Conservation (phyloP, 2,113 vertebrate species). For the Taxidea taxus region DNA sequence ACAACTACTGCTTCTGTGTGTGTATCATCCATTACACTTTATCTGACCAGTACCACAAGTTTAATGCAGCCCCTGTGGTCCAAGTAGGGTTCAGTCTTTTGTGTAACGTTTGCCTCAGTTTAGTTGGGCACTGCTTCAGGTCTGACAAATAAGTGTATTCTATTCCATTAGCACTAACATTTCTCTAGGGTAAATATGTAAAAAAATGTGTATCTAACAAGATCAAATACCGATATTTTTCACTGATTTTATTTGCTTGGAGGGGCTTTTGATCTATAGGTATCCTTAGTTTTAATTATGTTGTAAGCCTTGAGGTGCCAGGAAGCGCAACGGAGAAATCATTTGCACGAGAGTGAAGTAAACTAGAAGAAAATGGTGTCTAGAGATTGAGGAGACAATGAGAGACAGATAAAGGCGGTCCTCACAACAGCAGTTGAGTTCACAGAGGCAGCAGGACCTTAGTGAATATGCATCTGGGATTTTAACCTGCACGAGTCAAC, state of each 20-base stretch:
- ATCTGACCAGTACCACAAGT: neutral
- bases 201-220: neutral
- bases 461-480: neutral
- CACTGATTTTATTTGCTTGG: neutral
- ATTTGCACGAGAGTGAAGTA: neutral
- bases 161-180: neutral
- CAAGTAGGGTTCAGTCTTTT: neutral
- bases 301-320: neutral
- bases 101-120: neutral
- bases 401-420: neutral
- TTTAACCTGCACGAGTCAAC: neutral
- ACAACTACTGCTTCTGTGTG: neutral
- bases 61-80: neutral
- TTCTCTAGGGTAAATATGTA: neutral
- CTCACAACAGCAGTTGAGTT: accelerated
- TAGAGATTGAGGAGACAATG: neutral
- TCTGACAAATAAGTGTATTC: neutral
- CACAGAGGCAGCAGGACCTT: neutral
- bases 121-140: neutral
- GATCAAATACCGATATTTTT: neutral
- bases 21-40: neutral
- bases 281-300: neutral
- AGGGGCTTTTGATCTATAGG: neutral
- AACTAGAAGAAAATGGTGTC: neutral
- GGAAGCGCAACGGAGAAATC: neutral